Conservation (phyloP, 2,888 invertebrate genomes). For the Orgyia antiqua region DNA sequence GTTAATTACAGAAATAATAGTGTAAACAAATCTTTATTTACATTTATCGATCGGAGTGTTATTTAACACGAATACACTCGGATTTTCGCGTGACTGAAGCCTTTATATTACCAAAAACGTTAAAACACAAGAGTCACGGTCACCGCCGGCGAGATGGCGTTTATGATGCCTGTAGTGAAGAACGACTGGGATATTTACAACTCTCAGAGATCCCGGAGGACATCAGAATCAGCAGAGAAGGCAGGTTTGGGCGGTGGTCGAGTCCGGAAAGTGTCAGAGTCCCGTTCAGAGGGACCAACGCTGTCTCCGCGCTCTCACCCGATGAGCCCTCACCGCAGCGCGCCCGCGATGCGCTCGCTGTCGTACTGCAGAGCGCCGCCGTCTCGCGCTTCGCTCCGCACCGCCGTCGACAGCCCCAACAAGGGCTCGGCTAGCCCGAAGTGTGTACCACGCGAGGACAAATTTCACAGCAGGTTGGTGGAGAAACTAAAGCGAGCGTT, state of each 20-base stretch:
- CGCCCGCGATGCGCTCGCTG: conserved; percentile 81
- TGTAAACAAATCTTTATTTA: conserved; percentile 27
- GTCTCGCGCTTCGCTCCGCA: conserved; percentile 80
- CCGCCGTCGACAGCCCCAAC: conserved; percentile 80
- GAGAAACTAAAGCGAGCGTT: conserved; percentile 87
- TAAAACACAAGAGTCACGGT: conserved; percentile 60
- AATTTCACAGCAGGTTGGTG: conserved; percentile 88
- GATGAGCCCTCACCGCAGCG: conserved; percentile 81
- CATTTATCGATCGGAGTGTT: conserved; percentile 45
- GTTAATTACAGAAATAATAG: conserved; percentile 23
- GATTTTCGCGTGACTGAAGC: conserved; percentile 35
- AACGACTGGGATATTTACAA: conserved; percentile 96
- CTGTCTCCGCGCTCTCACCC: conserved; percentile 79
- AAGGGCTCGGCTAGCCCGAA: conserved; percentile 83
- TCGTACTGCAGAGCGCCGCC: conserved; percentile 70
- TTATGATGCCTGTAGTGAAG: conserved; percentile 96
- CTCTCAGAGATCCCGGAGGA: conserved; percentile 85
- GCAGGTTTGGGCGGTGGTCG: conserved; percentile 50
- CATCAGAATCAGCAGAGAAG: conserved; percentile 82
- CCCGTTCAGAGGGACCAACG: conserved; percentile 85
- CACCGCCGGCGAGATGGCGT: conserved; percentile 85
- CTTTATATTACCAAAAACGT: conserved; percentile 61
- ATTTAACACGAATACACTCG: conserved; percentile 36
- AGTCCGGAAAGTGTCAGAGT: conserved; percentile 85
- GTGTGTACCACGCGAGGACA: conserved; percentile 78